Evolutionary conservation across 2,888 invertebrate species (phyloP).

Genomic region (Apoderus coryli): DNA sequence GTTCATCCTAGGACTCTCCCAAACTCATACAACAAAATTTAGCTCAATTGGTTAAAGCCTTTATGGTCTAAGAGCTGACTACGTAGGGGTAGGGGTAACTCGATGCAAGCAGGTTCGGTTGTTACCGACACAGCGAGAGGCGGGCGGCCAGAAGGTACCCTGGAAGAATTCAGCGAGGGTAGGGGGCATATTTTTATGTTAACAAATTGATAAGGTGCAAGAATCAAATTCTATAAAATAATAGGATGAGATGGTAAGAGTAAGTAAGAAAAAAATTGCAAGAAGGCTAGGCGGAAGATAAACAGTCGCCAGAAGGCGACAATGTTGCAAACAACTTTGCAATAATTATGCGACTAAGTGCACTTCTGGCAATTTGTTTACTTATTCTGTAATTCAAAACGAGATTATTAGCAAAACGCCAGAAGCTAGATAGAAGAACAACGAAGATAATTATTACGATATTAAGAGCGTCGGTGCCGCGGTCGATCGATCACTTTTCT

Average conservation of each 20-base stretch:
- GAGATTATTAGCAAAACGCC: constrained; percentile 1
- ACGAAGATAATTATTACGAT: background rate
- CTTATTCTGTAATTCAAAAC: constrained; percentile 1
- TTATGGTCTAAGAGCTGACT: constrained; percentile 10
- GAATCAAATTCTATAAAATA: constrained; percentile 5
- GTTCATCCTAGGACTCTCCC: too few species aligned
- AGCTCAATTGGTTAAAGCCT: too few species aligned
- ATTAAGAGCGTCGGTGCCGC: constrained; percentile 1
- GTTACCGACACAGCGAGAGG: constrained; percentile 9
- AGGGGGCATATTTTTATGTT: constrained; percentile 8
- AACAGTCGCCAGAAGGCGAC: constrained; percentile 4
- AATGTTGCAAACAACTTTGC: constrained; percentile 4
- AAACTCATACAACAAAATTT: too few species aligned
- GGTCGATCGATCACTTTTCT: constrained; percentile 3
- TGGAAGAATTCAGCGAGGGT: too few species aligned
- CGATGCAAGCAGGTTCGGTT: constrained; percentile 10
- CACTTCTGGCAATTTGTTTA: constrained; percentile 1
- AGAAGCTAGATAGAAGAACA: constrained; percentile 3
- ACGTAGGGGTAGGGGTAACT: constrained; percentile 8
- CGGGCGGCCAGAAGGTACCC: constrained; percentile 7
- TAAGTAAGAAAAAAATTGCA: constrained; percentile 5
- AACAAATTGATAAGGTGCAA: constrained; percentile 7
- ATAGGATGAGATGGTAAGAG: constrained; percentile 5
- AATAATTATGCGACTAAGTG: constrained; percentile 1
- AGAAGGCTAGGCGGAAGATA: constrained; percentile 4